Base-by-base conservation (phyloP, 2,113 vertebrate genomes). In the Eolophus roseicapilla region DNA sequence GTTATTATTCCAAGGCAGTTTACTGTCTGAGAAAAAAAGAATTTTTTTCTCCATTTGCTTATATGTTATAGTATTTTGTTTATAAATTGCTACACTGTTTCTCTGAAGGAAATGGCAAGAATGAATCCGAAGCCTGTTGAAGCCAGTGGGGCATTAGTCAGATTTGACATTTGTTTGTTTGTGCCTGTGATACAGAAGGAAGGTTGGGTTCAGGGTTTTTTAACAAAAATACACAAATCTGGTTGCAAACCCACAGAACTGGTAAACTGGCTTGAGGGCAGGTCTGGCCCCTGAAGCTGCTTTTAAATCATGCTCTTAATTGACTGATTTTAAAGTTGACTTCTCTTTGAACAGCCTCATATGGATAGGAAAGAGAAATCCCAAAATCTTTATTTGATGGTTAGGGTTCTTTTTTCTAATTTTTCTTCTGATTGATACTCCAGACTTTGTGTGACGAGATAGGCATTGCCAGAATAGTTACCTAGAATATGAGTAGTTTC, bases 151-250 rank as follows among this genome's bases (percentile, higher is more conserved):
- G 80, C n/a, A 2, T 94, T 95, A 88, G 65, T 92, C 68, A 94
- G 49, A 87, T 80, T 91, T 91, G 60, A 27, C 83, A 43, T 96
- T 96, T 96, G 69, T 91, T 88, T 97, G 68, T 90, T 95, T 91
- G 57, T 96, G 81, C 27, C 52, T 91, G 82, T 85, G 82, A 37
- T 81, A 39, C 37, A 76, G 74, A 78, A 79, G 52, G 62, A 87
- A 65, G 81, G 49, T 81, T 76, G 47, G 27, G 5, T 50, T 50
- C 25, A 18, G 35, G 28, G 63, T 65, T 90, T 52, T 62, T 33
- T 10, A 62, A 60, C 23, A 82, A 84, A 92, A 82, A 76, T 60
- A 79, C 47, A 62, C 49, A 85, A 76, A 79, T 84, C 70, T 87
- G 57, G 65, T 77, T 87, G 62, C 41, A 80, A 67, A 89, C 43